These are phyloP conservation scores for Phataginus tetradactyla DNA, from an alignment of 2,797 vertebrate species.

Conservation along the genomic window DNA sequence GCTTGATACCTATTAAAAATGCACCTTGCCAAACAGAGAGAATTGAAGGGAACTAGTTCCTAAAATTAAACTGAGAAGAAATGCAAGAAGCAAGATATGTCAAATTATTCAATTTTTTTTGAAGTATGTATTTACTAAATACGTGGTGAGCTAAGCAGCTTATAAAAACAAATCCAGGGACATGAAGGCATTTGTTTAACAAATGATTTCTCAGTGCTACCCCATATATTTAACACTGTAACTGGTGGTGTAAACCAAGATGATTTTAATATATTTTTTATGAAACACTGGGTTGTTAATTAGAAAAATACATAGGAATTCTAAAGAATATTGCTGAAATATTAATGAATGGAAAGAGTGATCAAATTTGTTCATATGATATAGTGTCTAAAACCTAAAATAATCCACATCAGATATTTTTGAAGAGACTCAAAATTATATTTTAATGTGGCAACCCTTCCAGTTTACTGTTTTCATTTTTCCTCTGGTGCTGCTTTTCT, in stretches of 20 bases:
- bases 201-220: not conserved
- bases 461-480: not conserved
- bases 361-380: not conserved
- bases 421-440: not conserved
- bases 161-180: not conserved
- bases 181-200: not conserved
- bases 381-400: not conserved
- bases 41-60: not conserved
- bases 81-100: not conserved
- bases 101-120: conserved; percentile 20
- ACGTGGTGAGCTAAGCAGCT: not conserved
- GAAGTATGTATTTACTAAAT: not conserved
- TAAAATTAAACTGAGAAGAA: conserved; percentile 8
- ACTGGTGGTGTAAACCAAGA: not conserved
- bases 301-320: not conserved
- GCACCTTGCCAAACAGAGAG: not conserved
- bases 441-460: not conserved
- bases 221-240: not conserved
- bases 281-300: not conserved
- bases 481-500: not conserved
- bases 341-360: not conserved
- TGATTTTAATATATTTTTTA: not conserved
- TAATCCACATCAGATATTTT: not conserved
- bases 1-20: not conserved
- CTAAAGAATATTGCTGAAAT: not conserved